Conservation (phyloP, 64 coral and sea anemone species). For the Stichodactyla helianthus region DNA sequence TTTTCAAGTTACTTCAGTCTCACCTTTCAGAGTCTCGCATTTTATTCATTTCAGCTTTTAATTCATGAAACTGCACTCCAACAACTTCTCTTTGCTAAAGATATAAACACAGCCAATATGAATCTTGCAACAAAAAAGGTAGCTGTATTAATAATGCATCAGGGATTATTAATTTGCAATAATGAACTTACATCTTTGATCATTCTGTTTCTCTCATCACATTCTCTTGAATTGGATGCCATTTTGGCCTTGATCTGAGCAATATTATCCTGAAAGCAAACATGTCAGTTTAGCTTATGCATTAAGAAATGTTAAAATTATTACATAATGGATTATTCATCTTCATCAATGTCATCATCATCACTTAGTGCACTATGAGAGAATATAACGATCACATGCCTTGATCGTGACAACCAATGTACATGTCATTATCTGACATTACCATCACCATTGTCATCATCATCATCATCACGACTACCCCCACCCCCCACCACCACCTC, state of each 20-base stretch:
- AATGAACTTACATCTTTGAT: constrained; percentile 84
- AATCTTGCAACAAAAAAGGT: too few species aligned
- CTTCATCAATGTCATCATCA: background rate
- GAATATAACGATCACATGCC: too few species aligned
- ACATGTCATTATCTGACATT: too few species aligned
- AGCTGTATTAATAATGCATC: background rate
- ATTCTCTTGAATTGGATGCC: constrained; percentile 94
- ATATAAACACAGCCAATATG: background rate
- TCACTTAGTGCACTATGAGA: too few species aligned
- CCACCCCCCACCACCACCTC: background rate
- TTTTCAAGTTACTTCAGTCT: too few species aligned
- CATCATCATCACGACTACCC: background rate
- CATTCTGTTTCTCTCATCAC: constrained; percentile 91
- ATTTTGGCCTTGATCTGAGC: constrained; percentile 96
- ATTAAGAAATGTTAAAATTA: too few species aligned
- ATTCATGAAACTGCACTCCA: constrained; percentile 93
- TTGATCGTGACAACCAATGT: too few species aligned
- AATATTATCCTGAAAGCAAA: constrained; percentile 80
- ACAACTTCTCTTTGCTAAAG: constrained; percentile 98
- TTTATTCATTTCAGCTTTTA: constrained; percentile 99
- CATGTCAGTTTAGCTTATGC: too few species aligned
- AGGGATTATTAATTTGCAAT: background rate
- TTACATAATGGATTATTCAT: too few species aligned
- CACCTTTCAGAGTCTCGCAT: constrained; percentile 91
- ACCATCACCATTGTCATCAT: too few species aligned